Evolutionary conservation across 2,113 vertebrate species (phyloP).

Genomic region (Callocephalon fimbriatum): DNA sequence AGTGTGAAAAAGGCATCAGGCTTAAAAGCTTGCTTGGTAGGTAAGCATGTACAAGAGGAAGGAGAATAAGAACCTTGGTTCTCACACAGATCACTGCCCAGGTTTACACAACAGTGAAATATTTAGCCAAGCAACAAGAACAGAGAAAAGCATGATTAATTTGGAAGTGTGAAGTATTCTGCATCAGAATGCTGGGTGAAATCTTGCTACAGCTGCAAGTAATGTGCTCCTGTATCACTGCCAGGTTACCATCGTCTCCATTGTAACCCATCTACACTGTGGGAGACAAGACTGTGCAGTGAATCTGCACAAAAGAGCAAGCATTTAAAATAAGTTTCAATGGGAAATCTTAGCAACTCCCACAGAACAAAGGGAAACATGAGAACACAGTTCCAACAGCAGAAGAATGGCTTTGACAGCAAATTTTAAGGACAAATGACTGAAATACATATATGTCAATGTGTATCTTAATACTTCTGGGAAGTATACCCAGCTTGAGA

Average conservation of each 20-base stretch:
- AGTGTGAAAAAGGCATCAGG: background rate
- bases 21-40: background rate
- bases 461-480: background rate
- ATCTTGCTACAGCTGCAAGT: conserved; percentile 52
- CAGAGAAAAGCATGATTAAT: conserved; percentile 16
- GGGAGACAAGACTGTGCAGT: conserved; percentile 32
- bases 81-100: conserved; percentile 2
- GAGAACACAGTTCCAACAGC: conserved; percentile 41
- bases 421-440: conserved; percentile 39
- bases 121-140: conserved; percentile 15
- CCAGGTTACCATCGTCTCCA: conserved; percentile 57
- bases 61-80: background rate
- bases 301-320: conserved; percentile 56
- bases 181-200: conserved; percentile 20
- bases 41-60: background rate
- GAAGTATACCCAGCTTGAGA: background rate
- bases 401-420: conserved; percentile 57
- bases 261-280: conserved; percentile 38
- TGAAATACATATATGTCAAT: conserved; percentile 21
- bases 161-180: conserved; percentile 9
- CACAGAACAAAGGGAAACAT: conserved; percentile 63
- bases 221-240: conserved; percentile 66
- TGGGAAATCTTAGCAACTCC: conserved; percentile 58
- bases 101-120: background rate
- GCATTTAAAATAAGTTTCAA: conserved; percentile 55